Evolutionary conservation across 1,140 invertebrate species (phyloP).

Genomic region (Aphis craccivora): DNA sequence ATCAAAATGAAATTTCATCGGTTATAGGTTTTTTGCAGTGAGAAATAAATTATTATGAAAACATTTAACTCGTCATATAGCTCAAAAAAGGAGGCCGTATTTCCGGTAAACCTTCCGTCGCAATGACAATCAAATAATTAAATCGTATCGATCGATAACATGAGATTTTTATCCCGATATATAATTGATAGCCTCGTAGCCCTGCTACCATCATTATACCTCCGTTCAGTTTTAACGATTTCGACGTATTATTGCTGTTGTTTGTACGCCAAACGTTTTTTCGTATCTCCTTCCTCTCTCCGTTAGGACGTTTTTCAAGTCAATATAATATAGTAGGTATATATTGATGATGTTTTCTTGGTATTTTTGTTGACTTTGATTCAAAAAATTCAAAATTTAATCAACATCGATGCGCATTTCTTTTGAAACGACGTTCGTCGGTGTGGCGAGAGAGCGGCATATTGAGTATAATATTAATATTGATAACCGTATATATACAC

Average conservation of each 20-base stretch:
- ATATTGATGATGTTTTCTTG: not conserved
- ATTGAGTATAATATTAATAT: not conserved
- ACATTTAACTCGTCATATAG: too few relatives aligned
- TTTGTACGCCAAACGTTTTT: not conserved
- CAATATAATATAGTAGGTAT: not conserved
- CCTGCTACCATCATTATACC: not conserved
- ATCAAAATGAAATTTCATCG: too few relatives aligned
- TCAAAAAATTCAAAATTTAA: not conserved
- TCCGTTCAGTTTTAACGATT: not conserved
- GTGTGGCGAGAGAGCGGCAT: not conserved
- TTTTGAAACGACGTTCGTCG: not conserved
- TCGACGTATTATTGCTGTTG: not conserved
- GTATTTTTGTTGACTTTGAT: not conserved
- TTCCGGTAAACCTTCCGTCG: too few relatives aligned
- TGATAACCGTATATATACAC: not conserved
- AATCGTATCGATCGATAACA: not conserved
- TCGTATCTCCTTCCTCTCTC: rapidly evolving
- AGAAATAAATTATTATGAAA: too few relatives aligned
- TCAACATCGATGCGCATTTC: not conserved
- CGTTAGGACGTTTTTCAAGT: not conserved
- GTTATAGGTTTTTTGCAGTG: not conserved
- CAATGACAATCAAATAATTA: not conserved
- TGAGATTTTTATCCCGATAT: not conserved
- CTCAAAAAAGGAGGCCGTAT: too few relatives aligned
- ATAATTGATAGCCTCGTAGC: not conserved